These are phyloP conservation scores for Leptinotarsa tumamoca DNA, from an alignment of 2,888 invertebrate genomes.

Conservation along the genomic window DNA sequence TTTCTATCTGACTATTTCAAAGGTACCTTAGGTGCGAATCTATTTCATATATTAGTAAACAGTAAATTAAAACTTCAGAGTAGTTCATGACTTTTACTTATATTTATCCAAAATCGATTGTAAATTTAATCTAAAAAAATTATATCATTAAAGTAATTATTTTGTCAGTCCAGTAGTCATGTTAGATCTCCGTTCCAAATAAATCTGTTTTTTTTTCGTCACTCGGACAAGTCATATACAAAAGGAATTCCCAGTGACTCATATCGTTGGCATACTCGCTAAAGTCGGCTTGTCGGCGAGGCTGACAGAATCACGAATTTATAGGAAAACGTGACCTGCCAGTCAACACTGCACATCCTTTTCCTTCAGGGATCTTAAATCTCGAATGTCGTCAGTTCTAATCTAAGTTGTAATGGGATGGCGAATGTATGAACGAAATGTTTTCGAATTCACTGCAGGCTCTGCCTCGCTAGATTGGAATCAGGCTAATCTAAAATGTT, in stretches of 20 bases:
- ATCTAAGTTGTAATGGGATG: conserved; percentile 29
- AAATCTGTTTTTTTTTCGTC: not conserved
- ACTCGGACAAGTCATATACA: not conserved
- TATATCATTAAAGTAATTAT: too few species aligned
- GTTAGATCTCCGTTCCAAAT: not conserved
- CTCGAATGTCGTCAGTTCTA: conserved; percentile 25
- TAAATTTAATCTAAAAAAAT: too few species aligned
- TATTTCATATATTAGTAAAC: too few species aligned
- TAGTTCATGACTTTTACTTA: too few species aligned
- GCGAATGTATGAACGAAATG: conserved; percentile 19
- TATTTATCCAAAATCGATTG: too few species aligned
- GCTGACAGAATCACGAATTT: conserved; percentile 35
- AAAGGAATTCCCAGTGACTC: conserved; percentile 32
- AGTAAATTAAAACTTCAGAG: too few species aligned
- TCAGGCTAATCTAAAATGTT: conserved; percentile 23
- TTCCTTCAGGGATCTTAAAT: conserved; percentile 23
- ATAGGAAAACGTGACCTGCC: conserved; percentile 36
- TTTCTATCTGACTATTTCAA: too few species aligned
- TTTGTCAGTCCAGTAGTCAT: too few species aligned
- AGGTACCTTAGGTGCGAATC: too few species aligned
- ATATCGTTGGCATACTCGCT: conserved; percentile 18
- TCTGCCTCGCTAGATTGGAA: conserved; percentile 17
- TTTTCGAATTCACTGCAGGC: conserved; percentile 17
- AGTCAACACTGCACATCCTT: conserved; percentile 25
- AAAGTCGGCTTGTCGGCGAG: conserved; percentile 21